A percentile compares a stretch with the other conserved stretches of the same genome.
Conservation (phyloP, 2,888 invertebrate genomes). For the Nemoura dubitans region DNA sequence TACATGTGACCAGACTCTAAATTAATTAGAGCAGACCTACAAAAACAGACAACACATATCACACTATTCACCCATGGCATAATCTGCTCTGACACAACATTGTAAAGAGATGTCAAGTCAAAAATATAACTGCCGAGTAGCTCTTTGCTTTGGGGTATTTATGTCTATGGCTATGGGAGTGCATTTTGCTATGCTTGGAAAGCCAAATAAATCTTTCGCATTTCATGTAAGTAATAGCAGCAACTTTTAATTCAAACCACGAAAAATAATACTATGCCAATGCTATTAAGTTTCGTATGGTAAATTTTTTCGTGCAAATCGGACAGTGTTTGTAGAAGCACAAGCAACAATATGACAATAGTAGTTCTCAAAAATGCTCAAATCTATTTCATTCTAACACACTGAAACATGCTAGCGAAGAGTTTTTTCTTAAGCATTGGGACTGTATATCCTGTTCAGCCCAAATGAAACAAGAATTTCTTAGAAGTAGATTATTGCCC, state of each 20-base stretch:
- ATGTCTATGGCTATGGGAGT: not conserved
- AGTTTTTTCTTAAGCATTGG: not conserved
- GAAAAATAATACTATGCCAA: not conserved
- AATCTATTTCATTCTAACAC: not conserved
- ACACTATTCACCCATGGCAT: constrained; percentile 1
- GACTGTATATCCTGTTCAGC: not conserved
- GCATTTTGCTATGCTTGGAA: not conserved
- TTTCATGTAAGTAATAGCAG: not conserved
- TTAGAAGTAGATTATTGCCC: not conserved
- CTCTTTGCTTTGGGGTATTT: not conserved
- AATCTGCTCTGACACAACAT: constrained; percentile 15
- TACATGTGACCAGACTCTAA: not conserved
- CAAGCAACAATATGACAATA: not conserved
- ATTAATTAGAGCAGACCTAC: not conserved
- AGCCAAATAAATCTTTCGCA: not conserved
- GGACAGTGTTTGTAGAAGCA: not conserved
- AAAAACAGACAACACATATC: not conserved
- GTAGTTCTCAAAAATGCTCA: not conserved
- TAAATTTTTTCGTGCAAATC: not conserved
- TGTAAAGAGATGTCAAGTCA: constrained; percentile 17
- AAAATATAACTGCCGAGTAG: not conserved
- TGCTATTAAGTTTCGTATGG: not conserved
- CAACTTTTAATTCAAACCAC: not conserved
- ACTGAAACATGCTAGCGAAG: not conserved
- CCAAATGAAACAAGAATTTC: not conserved